Percentiles rank a stretch among this genome's conserved stretches.
Conservation (phyloP, 2,888 invertebrate genomes). For the Cephus pygmeus region DNA sequence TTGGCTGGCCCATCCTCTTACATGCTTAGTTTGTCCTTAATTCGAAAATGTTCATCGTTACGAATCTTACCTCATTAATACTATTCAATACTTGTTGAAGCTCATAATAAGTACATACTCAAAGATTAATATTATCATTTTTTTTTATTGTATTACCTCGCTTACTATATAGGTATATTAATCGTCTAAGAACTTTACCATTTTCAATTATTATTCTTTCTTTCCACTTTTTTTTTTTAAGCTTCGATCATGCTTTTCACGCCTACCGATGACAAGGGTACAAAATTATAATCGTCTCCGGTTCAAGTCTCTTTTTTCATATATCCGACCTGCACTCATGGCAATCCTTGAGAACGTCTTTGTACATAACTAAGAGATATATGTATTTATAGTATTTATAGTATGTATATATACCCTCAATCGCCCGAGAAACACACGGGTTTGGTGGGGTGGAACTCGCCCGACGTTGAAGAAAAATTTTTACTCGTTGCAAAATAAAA, state of each 20-base stretch:
- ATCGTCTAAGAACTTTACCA: background rate
- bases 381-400: constrained; percentile 12
- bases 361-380: constrained; percentile 40
- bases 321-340: constrained; percentile 14
- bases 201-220: constrained; percentile 2
- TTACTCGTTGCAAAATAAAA: background rate
- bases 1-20: constrained; percentile 10
- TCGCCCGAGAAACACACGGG: constrained; percentile 27
- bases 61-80: constrained; percentile 48
- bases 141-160: constrained; percentile 34
- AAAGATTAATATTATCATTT: constrained; percentile 53
- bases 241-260: constrained; percentile 21
- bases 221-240: constrained; percentile 14
- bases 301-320: constrained; percentile 27
- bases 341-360: constrained; percentile 31
- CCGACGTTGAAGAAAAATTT: constrained; percentile 15
- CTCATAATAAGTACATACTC: constrained; percentile 64
- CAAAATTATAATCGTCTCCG: constrained; percentile 56
- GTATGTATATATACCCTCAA: constrained; percentile 26
- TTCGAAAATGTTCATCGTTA: constrained; percentile 9
- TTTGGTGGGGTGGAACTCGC: constrained; percentile 24
- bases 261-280: constrained; percentile 45
- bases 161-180: constrained; percentile 31
- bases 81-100: constrained; percentile 64
- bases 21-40: constrained; percentile 21